Base-by-base conservation (phyloP, 2,113 vertebrate species). In the Phaethornis superciliosus region DNA sequence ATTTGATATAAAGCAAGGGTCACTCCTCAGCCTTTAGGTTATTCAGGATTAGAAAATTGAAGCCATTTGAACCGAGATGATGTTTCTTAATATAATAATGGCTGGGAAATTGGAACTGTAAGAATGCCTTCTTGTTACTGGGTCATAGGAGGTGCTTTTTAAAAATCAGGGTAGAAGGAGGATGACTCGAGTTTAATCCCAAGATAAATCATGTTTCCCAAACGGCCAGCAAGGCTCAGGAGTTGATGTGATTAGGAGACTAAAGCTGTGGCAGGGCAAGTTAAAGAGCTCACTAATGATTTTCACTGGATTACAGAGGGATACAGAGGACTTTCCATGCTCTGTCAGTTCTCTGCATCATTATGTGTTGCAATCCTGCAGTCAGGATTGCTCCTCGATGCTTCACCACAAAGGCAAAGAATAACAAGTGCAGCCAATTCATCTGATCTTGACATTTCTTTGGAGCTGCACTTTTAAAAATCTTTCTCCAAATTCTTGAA, bases 71-170 rank as follows among this genome's bases (percentile, higher is more conserved):
- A 91, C 87, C 5, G 47, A 60, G 58, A 79, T 81, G 74, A 87
- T 96, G 95, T 81, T 94, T 95, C 94, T 94, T 93, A 93, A 91
- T 95, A 56, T 65, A 94, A 88, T 88, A 89, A 92, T 37, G 76
- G 82, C 74, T 85, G 75, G 71, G 71, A 93, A 94, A 77, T 88
- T 59, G 85, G 85, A 93, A 71, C 86, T 63, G n/a, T 44, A 90
- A 77, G 89, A 91, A 91, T 74, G 67, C 77, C 35, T 92, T 56
- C 85, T 87, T 58, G 46, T 76, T 86, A 78, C 68, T 78, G 54
- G 87, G 75, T 89, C 93, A 81, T 12, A 90, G 52, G 52, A 91
- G 89, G 78, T 68, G 90, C 71, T 95, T 95, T 90, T 82, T 74
- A 83, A 88, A 90, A 80, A 94, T 96, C 71, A 94, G 65, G 59